Percentiles rank a stretch among this genome's conserved stretches.
Evolutionary conservation across 2,888 invertebrate species (phyloP).

Genomic region (Eugnorisma glareosa): DNA sequence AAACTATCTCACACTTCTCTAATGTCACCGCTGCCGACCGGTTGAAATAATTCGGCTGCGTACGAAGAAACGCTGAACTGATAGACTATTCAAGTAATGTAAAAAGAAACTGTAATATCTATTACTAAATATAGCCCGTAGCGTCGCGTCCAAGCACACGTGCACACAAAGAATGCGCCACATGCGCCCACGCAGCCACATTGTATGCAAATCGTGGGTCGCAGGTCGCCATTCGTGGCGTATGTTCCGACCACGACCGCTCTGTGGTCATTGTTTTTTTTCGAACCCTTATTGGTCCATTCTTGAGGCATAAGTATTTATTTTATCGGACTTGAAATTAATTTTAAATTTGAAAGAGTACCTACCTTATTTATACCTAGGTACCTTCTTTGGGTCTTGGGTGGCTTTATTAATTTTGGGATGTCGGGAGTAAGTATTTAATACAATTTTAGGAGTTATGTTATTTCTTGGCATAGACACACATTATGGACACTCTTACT

Average conservation of each 20-base stretch:
- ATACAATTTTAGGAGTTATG: neutral
- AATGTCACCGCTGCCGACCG: slow-evolving; percentile 33
- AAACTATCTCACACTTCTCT: slow-evolving; percentile 56
- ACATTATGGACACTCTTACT: neutral
- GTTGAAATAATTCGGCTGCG: slow-evolving; percentile 46
- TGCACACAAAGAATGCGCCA: slow-evolving; percentile 77
- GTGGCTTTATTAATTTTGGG: slow-evolving; percentile 19
- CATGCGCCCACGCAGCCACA: slow-evolving; percentile 85
- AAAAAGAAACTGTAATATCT: slow-evolving; percentile 52
- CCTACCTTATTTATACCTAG: neutral
- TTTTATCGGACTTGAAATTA: slow-evolving; percentile 56
- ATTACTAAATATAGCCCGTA: slow-evolving; percentile 62
- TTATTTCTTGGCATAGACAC: neutral
- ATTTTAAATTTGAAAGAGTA: slow-evolving; percentile 37
- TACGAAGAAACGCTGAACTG: slow-evolving; percentile 24
- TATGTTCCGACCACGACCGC: slow-evolving; percentile 59
- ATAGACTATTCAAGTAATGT: slow-evolving; percentile 47
- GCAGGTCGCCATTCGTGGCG: slow-evolving; percentile 84
- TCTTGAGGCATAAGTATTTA: slow-evolving; percentile 54
- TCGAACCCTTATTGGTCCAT: slow-evolving; percentile 74
- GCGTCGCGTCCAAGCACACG: slow-evolving; percentile 71
- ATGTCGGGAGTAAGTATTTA: neutral
- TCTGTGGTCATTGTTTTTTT: slow-evolving; percentile 65
- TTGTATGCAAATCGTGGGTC: slow-evolving; percentile 90
- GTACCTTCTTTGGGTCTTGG: slow-evolving; percentile 16